Base-by-base conservation (phyloP, 2,888 invertebrate genomes). In the Lasioglossum malachurum region DNA sequence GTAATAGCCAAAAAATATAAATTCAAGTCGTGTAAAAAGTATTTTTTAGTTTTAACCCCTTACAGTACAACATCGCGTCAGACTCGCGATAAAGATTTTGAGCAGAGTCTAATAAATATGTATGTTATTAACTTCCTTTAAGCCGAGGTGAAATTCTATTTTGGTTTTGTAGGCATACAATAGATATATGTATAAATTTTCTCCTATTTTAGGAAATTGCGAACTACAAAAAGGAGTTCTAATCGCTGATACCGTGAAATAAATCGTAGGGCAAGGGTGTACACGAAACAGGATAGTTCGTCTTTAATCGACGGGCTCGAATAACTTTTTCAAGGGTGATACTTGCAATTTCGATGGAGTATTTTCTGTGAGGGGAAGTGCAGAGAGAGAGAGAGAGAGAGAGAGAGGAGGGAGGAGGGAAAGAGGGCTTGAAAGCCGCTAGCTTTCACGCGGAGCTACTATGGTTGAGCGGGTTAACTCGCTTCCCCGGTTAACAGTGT, bases 391-490 rank as follows among this genome's bases (percentile, higher is more conserved):
- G 31, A 27, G 60, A 60, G 60, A 27, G 7, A 19, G 16, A 19
- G 64, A 0, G 19, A 31, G 31, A 7, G 31, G 60, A 27, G 14
- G 7, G 16, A 16, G 16, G 16, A 10, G 1, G 19, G 64, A 64
- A 19, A 64, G 31, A 64, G 64, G 64, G 35, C 64, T 64, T 35
- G 64, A 31, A 31, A 64, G 31, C 31, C 31, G 19, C 16, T 35
- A 64, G 64, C 64, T 64, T 64, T 64, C 31, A 64, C 31, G 31
- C 35, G 64, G 8, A 64, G 31, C 64, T 64, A 31, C 64, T 64
- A 31, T 64, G 35, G 64, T 19, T 64, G 69, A 69, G 38, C 69
- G 69, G 69, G 73, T 73, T 49, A 73, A 73, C 27, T 73, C 46
- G 38, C 38, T 69, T 69, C 69, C 69, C 38, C 23, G 69, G 35